Evolutionary conservation across 1,140 invertebrate species (phyloP).

Genomic region (Dermatophagoides farinae): DNA sequence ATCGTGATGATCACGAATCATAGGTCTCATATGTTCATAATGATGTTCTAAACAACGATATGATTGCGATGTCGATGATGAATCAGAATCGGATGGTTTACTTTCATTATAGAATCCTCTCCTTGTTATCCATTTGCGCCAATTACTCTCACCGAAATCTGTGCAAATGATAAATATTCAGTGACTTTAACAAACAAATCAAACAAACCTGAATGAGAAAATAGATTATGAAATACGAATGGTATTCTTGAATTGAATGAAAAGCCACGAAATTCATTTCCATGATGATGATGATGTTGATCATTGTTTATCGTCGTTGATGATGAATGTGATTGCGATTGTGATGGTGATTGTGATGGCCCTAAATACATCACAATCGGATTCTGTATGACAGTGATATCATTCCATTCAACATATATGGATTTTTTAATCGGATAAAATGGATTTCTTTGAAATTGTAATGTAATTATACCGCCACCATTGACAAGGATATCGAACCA

Average conservation of each 20-base stretch:
- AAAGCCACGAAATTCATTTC: background rate
- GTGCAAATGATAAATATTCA: background rate
- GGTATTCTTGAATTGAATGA: background rate
- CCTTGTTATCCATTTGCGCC: background rate
- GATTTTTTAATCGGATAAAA: slow-evolving; percentile 48
- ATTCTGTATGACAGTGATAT: slow-evolving; percentile 56
- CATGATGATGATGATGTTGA: background rate
- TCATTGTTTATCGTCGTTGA: too few relatives aligned
- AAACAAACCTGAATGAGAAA: background rate
- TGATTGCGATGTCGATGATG: too few relatives aligned
- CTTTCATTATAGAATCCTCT: background rate
- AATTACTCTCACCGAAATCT: background rate
- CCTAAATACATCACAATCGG: slow-evolving; percentile 9
- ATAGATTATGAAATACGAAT: background rate
- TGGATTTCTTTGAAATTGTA: slow-evolving; percentile 80
- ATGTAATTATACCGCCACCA: slow-evolving; percentile 87
- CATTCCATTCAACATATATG: slow-evolving; percentile 83
- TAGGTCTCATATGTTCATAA: slow-evolving; percentile 75
- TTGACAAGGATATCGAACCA: slow-evolving; percentile 78
- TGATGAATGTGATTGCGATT: too few relatives aligned
- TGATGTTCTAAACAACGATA: slow-evolving; percentile 55
- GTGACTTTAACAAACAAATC: background rate
- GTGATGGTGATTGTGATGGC: background rate
- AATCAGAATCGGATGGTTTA: background rate
- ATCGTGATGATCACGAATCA: slow-evolving; percentile 32